These are phyloP conservation scores for Eospalax fontanierii DNA, from an alignment of 2,797 vertebrate species.

Conservation along the genomic window DNA sequence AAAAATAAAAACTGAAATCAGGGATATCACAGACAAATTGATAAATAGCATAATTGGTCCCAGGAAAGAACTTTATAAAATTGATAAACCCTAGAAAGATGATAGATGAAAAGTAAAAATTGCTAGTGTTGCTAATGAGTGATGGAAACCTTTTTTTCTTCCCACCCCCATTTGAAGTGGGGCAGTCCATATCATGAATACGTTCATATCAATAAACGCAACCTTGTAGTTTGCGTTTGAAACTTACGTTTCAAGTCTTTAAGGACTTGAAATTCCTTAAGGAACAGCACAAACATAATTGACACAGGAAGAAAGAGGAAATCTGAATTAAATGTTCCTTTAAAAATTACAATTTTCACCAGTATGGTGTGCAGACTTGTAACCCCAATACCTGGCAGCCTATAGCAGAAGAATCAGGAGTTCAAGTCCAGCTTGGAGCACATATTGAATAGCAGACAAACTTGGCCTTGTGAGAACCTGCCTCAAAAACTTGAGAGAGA, in stretches of 20 bases:
- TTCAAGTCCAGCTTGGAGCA: not conserved
- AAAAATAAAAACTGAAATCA: conserved; percentile 4
- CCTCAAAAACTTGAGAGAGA: too few species aligned
- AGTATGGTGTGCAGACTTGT: not conserved
- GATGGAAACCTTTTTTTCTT: not conserved
- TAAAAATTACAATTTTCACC: not conserved
- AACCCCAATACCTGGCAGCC: not conserved
- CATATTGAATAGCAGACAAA: not conserved
- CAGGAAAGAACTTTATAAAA: not conserved
- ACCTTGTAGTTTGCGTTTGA: too few species aligned
- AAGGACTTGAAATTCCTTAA: not conserved
- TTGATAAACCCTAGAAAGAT: not conserved
- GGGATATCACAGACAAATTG: not conserved
- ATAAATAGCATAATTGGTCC: not conserved
- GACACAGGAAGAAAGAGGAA: conserved; percentile 7
- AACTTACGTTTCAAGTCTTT: not conserved
- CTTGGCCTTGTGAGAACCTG: not conserved
- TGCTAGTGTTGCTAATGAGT: not conserved
- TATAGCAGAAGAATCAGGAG: not conserved
- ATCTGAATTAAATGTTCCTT: not conserved
- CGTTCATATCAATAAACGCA: not conserved
- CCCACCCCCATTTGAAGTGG: not conserved
- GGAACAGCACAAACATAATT: not conserved
- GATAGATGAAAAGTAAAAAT: not conserved
- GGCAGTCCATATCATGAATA: not conserved